Percentiles rank a stretch among this genome's conserved stretches.
Evolutionary conservation across 2,888 invertebrate species (phyloP).

Genomic region (Trissolcus brochymenae): DNA sequence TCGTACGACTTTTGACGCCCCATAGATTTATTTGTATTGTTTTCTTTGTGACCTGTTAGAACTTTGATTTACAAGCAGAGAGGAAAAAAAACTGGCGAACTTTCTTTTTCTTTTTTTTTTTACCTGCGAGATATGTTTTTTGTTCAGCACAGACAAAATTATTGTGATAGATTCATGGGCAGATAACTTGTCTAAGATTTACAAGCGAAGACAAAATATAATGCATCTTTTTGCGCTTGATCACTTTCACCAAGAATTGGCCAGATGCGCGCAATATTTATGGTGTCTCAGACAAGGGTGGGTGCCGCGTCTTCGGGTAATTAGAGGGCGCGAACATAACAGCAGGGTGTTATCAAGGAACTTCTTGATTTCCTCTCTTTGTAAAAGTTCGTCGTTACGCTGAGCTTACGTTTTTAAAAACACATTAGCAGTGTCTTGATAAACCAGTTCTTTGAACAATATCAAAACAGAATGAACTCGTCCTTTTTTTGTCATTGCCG

Average conservation of each 20-base stretch:
- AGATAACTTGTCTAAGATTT: constrained; percentile 49
- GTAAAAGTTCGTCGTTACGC: constrained; percentile 62
- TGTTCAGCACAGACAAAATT: constrained; percentile 23
- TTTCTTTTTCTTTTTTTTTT: constrained; percentile 23
- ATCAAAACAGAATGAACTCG: constrained; percentile 24
- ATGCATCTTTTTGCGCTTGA: constrained; percentile 57
- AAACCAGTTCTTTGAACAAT: constrained; percentile 53
- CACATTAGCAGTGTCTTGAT: constrained; percentile 64
- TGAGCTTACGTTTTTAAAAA: constrained; percentile 66
- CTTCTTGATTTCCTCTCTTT: constrained; percentile 64
- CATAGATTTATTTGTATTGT: not conserved
- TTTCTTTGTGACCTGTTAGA: constrained; percentile 15
- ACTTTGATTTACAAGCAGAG: constrained; percentile 31
- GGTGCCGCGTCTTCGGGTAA: constrained; percentile 71
- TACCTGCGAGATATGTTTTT: constrained; percentile 13
- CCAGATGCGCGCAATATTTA: constrained; percentile 70
- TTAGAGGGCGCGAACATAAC: constrained; percentile 73
- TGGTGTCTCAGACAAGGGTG: constrained; percentile 66
- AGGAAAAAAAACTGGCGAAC: constrained; percentile 25
- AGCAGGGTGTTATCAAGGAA: constrained; percentile 66
- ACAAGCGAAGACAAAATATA: constrained; percentile 50
- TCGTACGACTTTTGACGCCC: not conserved
- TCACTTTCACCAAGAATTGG: constrained; percentile 65
- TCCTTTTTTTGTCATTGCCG: not conserved
- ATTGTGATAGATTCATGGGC: constrained; percentile 22